Evolutionary conservation across 2,797 vertebrate genomes (phyloP), one percentile per base, ranked within the genome.

Genomic region (Oceanodroma leucorhoa): DNA sequence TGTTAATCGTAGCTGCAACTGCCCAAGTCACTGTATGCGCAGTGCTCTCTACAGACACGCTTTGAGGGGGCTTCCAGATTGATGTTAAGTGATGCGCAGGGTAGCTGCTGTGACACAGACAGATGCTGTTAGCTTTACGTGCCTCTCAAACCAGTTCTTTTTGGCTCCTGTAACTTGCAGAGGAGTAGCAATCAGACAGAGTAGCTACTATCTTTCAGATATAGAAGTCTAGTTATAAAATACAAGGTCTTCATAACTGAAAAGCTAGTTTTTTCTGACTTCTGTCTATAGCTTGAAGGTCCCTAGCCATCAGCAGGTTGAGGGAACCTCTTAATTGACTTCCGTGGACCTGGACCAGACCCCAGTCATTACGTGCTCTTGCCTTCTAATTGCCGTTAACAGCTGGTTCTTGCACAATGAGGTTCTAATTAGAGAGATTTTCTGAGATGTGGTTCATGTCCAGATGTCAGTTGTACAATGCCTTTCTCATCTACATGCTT

Each of bases 311-410:
- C 55, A 57, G 55, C 55, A 57, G 55, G n/a, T 57, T 57, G 55
- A 57, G 22, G 55, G 8, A 57, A 57, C 10, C 3, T 79, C 32
- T 64, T 61, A 34, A 50, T 0, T 41, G 11, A 21, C 51, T 85
- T 67, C 21, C 51, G 0, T 48, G 32, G 30, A 32, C 27, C 22
- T 65, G 30, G 24, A 43, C 8, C 30, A 54, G 57, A 29, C n/a
- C 18, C 21, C 27, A 26, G 26, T 50, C 15, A 11, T 27, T 24
- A 21, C 30, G 34, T 40, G 24, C 14, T 34, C 9, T 57, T 2
- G 3, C 10, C 6, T 65, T 75, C 2, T 11, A 12, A 34, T 75
- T 57, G 29, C 20, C 0, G 0, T 17, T 48, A 43, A 17, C 21
- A 38, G 12, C 0, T 1, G n/a, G 17, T 30, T 88, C 24, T 57